These are phyloP conservation scores for Polydrusus tereticollis DNA, from an alignment of 2,888 invertebrate species.

Conservation along the genomic window DNA sequence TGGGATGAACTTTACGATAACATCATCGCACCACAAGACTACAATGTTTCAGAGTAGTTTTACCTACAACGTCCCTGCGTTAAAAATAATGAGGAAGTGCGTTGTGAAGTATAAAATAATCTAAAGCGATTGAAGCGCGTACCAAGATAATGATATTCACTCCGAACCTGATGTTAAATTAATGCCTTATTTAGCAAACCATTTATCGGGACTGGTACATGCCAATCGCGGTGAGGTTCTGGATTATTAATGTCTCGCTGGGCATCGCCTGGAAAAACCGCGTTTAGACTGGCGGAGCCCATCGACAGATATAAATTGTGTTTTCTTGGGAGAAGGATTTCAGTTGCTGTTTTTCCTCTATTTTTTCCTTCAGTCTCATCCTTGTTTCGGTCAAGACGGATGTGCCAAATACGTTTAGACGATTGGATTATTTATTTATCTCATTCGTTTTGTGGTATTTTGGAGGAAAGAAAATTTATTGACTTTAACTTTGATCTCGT, in stretches of 20 bases:
- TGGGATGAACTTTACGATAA: too few species aligned
- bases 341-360: constrained; percentile 41
- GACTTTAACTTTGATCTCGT: constrained; percentile 40
- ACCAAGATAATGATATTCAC: background rate
- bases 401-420: constrained; percentile 46
- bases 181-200: constrained; percentile 39
- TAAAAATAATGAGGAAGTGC: background rate
- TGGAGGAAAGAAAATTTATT: constrained; percentile 37
- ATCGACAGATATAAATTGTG: constrained; percentile 47
- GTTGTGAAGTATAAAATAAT: background rate
- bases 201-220: constrained; percentile 40
- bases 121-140: background rate
- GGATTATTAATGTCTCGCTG: constrained; percentile 41
- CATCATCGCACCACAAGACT: too few species aligned
- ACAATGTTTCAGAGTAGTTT: too few species aligned
- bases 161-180: constrained; percentile 32
- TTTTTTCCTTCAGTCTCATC: constrained; percentile 41
- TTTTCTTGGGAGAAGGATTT: constrained; percentile 45
- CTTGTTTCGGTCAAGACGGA: constrained; percentile 46
- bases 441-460: constrained; percentile 41
- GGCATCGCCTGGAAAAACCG: constrained; percentile 44
- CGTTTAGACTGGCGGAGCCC: constrained; percentile 38
- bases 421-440: constrained; percentile 47
- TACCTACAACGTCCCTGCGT: too few species aligned
- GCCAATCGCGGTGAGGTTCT: constrained; percentile 41